Evolutionary conservation across 2,113 vertebrate genomes (phyloP).

Genomic region (Scophthalmus maximus): DNA sequence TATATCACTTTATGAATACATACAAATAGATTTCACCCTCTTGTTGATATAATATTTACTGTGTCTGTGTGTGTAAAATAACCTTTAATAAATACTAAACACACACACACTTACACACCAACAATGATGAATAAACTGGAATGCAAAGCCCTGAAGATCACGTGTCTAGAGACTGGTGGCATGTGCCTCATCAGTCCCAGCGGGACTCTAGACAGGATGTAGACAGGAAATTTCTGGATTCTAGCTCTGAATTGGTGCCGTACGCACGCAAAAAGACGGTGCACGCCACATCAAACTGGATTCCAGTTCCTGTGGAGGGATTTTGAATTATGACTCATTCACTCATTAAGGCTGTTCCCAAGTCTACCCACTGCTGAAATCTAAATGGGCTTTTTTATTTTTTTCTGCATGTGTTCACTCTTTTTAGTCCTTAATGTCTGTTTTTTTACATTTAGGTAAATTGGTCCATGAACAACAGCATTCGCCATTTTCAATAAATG

Average conservation of each 20-base stretch:
- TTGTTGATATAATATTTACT: too few relatives aligned
- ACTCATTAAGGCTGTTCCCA: slow-evolving; percentile 63
- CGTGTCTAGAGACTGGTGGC: slow-evolving; percentile 41
- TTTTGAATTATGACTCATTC: slow-evolving; percentile 71
- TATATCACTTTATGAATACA: too few relatives aligned
- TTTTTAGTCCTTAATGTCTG: slow-evolving; percentile 11
- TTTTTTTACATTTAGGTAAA: slow-evolving; percentile 16
- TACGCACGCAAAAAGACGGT: slow-evolving; percentile 27
- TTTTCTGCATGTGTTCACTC: neutral
- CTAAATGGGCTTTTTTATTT: slow-evolving; percentile 2
- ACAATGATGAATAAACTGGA: neutral
- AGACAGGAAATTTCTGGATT: slow-evolving; percentile 59
- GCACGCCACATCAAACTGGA: slow-evolving; percentile 50
- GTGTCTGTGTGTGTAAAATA: too few relatives aligned
- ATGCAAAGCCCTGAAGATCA: slow-evolving; percentile 18
- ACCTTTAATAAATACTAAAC: neutral
- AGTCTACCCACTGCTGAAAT: slow-evolving; percentile 52
- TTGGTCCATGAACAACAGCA: slow-evolving; percentile 14
- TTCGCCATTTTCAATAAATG: slow-evolving; percentile 30
- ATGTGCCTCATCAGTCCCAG: slow-evolving; percentile 50
- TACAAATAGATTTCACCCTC: too few relatives aligned
- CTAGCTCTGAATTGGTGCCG: slow-evolving; percentile 28
- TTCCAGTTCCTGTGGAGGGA: slow-evolving; percentile 48
- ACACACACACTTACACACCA: neutral
- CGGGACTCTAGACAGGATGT: slow-evolving; percentile 32